Base-by-base conservation (phyloP, 2,113 vertebrate genomes). In the Apistogramma diplotaenia region DNA sequence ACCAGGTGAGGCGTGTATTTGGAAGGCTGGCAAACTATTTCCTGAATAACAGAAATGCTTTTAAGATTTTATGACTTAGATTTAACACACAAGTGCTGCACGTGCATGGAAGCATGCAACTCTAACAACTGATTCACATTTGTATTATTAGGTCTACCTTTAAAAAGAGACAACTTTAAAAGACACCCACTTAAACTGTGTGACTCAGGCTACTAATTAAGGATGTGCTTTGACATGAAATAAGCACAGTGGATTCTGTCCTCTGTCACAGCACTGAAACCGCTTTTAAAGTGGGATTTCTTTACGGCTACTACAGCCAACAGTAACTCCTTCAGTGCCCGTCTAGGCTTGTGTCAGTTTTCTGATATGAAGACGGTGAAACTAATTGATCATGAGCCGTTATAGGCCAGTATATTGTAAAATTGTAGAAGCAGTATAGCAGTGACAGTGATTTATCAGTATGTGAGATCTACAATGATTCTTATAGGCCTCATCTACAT, bases 1-100 rank as follows among this genome's bases (percentile, higher is more conserved):
- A 79, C 83, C 83, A 91, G 87, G 87, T 90, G 87, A 89, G 83
- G 76, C 59, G 80, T 81, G 59, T 80, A 56, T 78, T 75, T 60
- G 19, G 21, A 72, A 35, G 8, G 13, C 33, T 29, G 8, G 23
- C 18, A 12, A 60, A 31, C 31, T 67, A 21, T 23, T 51, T 70
- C 4, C 37, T 35, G 11, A 40, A 25, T 67, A 46, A 61, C 53
- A 51, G 18, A 76, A 19, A 56, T 40, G 3, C 3, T 58, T 18
- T 33, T 3, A 16, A 59, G 1, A 40, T n/a, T 58, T 61, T 18
- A 60, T 12, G 65, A 49, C 16, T 12, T 16, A 46, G 27, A 8
- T 1, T 15, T 46, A 49, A 49, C 62, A 67, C 9, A 25, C 27
- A 27, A 49, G n/a, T 4, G 8, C 43, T 8, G 6, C 49, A 51